Conservation (phyloP, 2,113 vertebrate genomes). For the Gyps fulvus region DNA sequence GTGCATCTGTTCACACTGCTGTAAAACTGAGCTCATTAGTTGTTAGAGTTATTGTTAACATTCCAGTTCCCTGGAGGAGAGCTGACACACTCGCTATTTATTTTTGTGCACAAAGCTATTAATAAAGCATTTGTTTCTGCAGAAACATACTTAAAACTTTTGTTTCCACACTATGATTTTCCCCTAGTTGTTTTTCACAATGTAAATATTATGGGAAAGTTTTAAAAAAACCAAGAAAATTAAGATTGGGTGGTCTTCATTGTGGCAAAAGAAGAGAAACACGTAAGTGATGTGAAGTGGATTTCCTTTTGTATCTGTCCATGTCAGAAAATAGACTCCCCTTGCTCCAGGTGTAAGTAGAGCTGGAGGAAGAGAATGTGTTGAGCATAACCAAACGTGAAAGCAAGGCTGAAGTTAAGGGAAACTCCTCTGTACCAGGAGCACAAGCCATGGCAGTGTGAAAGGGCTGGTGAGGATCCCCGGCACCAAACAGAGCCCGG, state of each 20-base stretch:
- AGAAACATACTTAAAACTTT: background rate
- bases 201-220: background rate
- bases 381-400: background rate
- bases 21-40: background rate
- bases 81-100: background rate
- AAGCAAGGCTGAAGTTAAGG: background rate
- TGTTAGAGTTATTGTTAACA: background rate
- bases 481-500: fast-evolving
- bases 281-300: fast-evolving
- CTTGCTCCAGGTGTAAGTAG: background rate
- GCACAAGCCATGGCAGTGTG: too few species aligned
- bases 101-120: background rate
- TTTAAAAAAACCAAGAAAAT: background rate
- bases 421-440: background rate
- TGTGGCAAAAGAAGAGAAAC: background rate
- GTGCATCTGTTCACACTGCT: background rate
- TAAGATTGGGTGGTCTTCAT: background rate
- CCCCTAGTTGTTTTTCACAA: background rate
- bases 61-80: background rate
- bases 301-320: background rate
- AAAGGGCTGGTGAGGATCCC: background rate
- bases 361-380: background rate
- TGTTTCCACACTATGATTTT: background rate
- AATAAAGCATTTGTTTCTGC: background rate
- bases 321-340: background rate